Percentiles rank a stretch among this genome's conserved stretches.
Conservation (phyloP, 2,888 invertebrate genomes). For the Coenonympha arcania region DNA sequence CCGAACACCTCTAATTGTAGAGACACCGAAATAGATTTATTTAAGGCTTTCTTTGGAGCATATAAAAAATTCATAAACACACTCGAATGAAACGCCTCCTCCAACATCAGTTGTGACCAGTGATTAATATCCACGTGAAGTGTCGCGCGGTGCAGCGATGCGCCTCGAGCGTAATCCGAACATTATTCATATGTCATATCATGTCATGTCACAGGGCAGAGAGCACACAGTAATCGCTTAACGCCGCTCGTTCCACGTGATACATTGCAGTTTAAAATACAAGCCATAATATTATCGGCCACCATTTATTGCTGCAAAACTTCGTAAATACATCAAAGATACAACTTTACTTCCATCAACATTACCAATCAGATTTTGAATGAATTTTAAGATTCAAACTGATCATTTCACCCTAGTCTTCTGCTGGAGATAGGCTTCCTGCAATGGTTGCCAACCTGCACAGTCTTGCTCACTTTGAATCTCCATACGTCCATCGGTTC, state of each 20-base stretch:
- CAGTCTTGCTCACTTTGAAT: too few relatives aligned
- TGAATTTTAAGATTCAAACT: too few relatives aligned
- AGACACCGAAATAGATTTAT: too few relatives aligned
- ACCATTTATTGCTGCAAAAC: neutral
- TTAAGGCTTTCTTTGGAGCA: too few relatives aligned
- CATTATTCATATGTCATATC: too few relatives aligned
- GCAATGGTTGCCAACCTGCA: too few relatives aligned
- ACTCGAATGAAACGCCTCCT: neutral
- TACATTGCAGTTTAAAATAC: neutral
- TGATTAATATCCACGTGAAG: neutral
- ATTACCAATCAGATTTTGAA: too few relatives aligned
- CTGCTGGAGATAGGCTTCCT: too few relatives aligned
- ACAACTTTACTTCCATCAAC: neutral
- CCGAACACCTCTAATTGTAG: too few relatives aligned
- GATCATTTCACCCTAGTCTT: too few relatives aligned
- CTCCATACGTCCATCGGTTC: too few relatives aligned
- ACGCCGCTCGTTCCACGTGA: neutral
- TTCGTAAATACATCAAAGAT: neutral
- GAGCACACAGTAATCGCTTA: neutral
- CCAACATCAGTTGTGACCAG: neutral
- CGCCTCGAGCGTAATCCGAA: neutral
- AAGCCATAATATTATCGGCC: neutral
- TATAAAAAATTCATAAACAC: too few relatives aligned
- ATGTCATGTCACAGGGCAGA: neutral
- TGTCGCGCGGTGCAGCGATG: neutral